A percentile compares a stretch with the other conserved stretches of the same genome.
These are phyloP conservation scores for Chelonus insularis DNA, from an alignment of 1,140 invertebrate genomes.

Conservation along the genomic window DNA sequence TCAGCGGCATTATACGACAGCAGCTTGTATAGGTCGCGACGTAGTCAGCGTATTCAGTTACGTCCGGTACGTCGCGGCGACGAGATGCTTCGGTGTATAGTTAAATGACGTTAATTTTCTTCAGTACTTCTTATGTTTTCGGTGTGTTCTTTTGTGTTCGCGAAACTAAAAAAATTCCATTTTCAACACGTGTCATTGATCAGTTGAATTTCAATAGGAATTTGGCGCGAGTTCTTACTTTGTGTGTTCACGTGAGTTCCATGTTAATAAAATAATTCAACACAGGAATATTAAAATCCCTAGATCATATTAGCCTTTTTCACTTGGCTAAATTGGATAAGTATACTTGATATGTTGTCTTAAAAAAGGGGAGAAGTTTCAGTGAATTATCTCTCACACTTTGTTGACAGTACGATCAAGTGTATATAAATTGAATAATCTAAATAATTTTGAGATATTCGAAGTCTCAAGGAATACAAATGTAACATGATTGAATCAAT, in stretches of 20 bases:
- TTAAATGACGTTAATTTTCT: background rate
- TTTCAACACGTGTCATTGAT: background rate
- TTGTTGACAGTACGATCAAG: slow-evolving; percentile 20
- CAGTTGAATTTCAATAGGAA: background rate
- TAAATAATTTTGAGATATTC: slow-evolving; percentile 14
- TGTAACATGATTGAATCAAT: too few relatives aligned
- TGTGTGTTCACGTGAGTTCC: background rate
- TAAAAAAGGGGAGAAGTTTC: background rate
- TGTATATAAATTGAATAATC: slow-evolving; percentile 30
- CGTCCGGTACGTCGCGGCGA: slow-evolving; percentile 50
- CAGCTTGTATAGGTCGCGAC: background rate
- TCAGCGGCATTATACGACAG: background rate
- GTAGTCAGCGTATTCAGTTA: slow-evolving; percentile 48
- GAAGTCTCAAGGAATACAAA: too few relatives aligned
- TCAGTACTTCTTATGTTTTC: too few relatives aligned
- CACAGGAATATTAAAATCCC: background rate
- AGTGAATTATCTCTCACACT: slow-evolving; percentile 16
- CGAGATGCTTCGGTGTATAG: slow-evolving; percentile 35
- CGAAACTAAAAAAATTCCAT: background rate
- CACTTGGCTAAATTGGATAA: slow-evolving; percentile 20
- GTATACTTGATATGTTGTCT: background rate
- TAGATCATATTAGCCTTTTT: background rate
- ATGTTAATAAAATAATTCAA: slow-evolving; percentile 1
- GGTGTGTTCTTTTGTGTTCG: background rate
- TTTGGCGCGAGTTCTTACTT: slow-evolving; percentile 3